phyloP scores from a whole-genome alignment of 2,113 vertebrate species.

The Pseudorectes ferrugineus region DNA sequence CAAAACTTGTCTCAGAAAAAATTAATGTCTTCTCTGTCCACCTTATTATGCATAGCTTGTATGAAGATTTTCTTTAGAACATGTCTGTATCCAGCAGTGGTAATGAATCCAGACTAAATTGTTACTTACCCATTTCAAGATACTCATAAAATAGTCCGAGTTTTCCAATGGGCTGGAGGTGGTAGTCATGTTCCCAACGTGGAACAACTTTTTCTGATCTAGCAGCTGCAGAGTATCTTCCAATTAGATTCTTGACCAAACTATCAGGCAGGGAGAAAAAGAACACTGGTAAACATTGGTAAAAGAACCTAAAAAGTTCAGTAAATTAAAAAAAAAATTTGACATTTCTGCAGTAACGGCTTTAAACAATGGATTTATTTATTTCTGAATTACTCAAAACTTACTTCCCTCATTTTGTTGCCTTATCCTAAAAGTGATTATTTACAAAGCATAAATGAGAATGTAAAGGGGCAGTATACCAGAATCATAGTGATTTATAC shows the following conservation, averaged over 20 bases:
- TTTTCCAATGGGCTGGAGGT: constrained; percentile 79
- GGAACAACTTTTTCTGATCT: constrained; percentile 75
- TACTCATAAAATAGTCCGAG: constrained; percentile 92
- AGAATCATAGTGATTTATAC: background rate
- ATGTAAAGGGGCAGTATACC: background rate
- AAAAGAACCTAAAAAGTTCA: background rate
- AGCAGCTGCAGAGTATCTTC: constrained; percentile 66
- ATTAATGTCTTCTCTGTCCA: background rate
- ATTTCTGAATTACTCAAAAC: background rate
- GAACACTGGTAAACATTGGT: background rate
- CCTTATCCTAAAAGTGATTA: background rate
- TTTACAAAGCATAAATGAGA: background rate
- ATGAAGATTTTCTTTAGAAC: background rate
- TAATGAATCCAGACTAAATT: background rate
- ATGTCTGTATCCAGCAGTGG: background rate
- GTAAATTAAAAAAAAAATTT: background rate
- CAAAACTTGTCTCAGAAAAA: background rate
- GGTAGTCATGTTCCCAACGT: constrained; percentile 92
- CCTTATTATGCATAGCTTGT: background rate
- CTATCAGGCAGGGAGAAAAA: constrained; percentile 64
- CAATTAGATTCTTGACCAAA: constrained; percentile 89
- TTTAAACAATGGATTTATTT: background rate
- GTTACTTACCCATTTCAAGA: constrained; percentile 91
- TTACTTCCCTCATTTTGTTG: background rate
- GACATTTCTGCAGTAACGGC: background rate